Percentiles rank a stretch among this genome's conserved stretches.
Conservation (phyloP, 2,113 vertebrate genomes). For the Pitta sordida region DNA sequence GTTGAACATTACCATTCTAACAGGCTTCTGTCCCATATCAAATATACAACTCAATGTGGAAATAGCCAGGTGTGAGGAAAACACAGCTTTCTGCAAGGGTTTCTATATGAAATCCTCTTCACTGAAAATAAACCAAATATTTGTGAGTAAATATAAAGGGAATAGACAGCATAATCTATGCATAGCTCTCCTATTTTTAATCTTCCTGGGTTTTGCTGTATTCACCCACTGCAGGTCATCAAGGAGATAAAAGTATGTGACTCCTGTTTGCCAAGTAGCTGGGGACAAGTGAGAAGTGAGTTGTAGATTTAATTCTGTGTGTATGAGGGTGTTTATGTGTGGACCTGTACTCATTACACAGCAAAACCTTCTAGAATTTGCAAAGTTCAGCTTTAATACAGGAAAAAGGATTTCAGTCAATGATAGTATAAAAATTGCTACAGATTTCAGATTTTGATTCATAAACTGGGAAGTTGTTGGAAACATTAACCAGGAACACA, state of each 20-base stretch:
- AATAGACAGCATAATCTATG: no score
- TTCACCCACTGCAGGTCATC: neutral
- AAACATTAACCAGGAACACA: slow-evolving; percentile 9
- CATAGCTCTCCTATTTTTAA: neutral
- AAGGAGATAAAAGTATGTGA: neutral
- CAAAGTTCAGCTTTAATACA: neutral
- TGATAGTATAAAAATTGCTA: neutral
- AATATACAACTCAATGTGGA: neutral
- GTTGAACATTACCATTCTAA: neutral
- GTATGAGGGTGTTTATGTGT: neutral
- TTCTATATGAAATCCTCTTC: neutral
- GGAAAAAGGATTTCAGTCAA: neutral
- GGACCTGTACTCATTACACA: no score
- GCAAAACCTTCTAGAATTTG: neutral
- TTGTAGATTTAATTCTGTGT: neutral
- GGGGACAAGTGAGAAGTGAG: neutral
- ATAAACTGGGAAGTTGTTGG: slow-evolving; percentile 2
- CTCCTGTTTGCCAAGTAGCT: neutral
- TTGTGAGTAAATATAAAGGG: neutral
- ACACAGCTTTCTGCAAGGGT: neutral
- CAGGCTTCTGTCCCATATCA: neutral
- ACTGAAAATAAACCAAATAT: neutral
- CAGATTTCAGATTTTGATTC: neutral
- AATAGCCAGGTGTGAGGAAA: neutral
- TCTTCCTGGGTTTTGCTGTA: neutral